Conservation (phyloP, 2,888 invertebrate species). For the Platypus cylindrus region DNA sequence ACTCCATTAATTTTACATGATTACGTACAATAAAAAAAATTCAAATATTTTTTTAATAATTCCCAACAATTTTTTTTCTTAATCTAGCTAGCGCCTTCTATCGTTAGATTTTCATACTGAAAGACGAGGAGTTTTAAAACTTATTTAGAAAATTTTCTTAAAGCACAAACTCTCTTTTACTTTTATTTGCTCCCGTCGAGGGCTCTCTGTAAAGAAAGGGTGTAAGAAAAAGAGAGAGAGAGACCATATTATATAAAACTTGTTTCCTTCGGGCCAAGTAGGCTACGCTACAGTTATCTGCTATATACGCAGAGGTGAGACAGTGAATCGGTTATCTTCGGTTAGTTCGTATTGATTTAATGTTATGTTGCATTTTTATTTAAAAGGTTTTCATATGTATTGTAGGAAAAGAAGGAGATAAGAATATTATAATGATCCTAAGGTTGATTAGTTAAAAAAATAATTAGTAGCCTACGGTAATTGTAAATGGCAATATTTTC, state of each 20-base stretch:
- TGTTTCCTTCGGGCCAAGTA: constrained; percentile 21
- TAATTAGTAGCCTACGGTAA: too few relatives aligned
- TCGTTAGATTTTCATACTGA: constrained; percentile 17
- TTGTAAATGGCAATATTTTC: too few relatives aligned
- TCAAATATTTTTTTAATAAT: neutral
- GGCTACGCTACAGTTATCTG: too few relatives aligned
- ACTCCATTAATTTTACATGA: neutral
- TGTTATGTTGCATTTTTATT: constrained; percentile 2
- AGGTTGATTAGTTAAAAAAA: too few relatives aligned
- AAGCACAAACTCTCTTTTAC: constrained; percentile 10
- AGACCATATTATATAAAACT: constrained; percentile 28
- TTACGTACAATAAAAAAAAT: neutral
- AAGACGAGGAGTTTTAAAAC: constrained; percentile 20
- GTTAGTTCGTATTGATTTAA: constrained; percentile 3
- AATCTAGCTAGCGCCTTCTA: constrained; percentile 29
- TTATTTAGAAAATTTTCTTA: constrained; percentile 18
- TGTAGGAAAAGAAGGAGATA: too few relatives aligned
- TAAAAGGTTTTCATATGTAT: constrained; percentile 2
- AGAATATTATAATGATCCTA: too few relatives aligned
- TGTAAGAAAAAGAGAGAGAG: constrained; percentile 21
- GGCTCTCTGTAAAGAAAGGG: constrained; percentile 14
- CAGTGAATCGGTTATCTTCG: constrained; percentile 23
- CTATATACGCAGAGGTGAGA: too few relatives aligned
- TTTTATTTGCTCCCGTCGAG: constrained; percentile 2
- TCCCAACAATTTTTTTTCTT: too few relatives aligned